Base-by-base conservation (phyloP, 2,888 invertebrate species). In the Phalangium opilio region DNA sequence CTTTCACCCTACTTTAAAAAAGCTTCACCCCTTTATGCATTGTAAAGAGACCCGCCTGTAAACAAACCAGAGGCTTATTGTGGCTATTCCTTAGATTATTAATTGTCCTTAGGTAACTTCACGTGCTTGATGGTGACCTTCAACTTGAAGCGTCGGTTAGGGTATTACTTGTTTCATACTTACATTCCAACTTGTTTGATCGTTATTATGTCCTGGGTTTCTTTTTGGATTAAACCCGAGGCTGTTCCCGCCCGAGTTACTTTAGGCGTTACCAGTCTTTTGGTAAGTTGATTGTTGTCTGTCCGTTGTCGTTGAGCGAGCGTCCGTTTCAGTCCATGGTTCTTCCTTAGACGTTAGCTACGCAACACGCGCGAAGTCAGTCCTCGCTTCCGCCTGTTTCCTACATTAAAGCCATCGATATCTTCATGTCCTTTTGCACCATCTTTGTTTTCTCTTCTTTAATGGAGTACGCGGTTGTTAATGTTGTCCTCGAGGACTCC, bases 161-260 rank as follows among this genome's bases (percentile, higher is more conserved):
- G 87, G 12, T 89, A 87, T 68, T 86, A 87, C 64, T 72, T 89
- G 45, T 86, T 89, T 65, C 87, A 89, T 68, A 87, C 87, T 0
- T 89, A 89, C 66, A 86, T 87, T 58, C 87, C 87, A 0, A 86
- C 87, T 1, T 85, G 85, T 0, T 72, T 89, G 55, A 89, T 89
- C 63, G 89, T 89, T 43, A 86, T 89, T 49, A 86, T 90, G 84
- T 87, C 86, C 2, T 90, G 89, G 89, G 87, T 90, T 58, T 87
- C 89, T 0, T 90, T 90, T 70, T 90, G 89, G 90, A 87, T 89
- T 59, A 87, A 87, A 64, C 87, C 87, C 1, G 89, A 90, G 67
- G 89, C 89, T 1, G 86, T 87, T 4, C 90, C 90, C 0, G 90
- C 90, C 19, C 74, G 90, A 4, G 89, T 90, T 17, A 90, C 90